phyloP scores from a whole-genome alignment of 2,113 vertebrate species.

The Gambusia affinis region DNA sequence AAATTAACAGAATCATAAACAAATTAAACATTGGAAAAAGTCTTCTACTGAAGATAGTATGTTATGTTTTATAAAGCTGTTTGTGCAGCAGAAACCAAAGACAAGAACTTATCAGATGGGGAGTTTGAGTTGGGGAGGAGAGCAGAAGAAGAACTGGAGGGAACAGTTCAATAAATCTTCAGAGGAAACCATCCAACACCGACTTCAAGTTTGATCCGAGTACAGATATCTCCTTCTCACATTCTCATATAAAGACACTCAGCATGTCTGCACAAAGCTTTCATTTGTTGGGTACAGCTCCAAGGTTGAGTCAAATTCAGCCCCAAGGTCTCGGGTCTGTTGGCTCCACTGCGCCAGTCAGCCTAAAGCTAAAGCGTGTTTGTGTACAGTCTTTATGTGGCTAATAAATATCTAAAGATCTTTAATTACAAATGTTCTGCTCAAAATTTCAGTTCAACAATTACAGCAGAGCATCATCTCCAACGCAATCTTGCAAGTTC shows the following conservation, averaged over 20 bases:
- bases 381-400: neutral
- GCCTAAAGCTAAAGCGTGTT: neutral
- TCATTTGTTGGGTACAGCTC: neutral
- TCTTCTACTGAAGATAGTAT: neutral
- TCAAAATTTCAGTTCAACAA: neutral
- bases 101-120: neutral
- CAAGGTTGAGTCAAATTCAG: neutral
- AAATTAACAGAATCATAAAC: neutral
- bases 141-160: conserved; percentile 7
- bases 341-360: neutral
- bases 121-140: neutral
- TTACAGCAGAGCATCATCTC: neutral
- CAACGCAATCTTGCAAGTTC: neutral
- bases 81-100: conserved; percentile 1
- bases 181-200: conserved; percentile 9
- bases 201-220: conserved; percentile 12
- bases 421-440: neutral
- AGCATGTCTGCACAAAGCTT: no score
- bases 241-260: conserved; percentile 11
- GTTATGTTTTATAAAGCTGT: neutral
- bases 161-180: conserved; percentile 3
- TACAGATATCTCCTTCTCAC: neutral
- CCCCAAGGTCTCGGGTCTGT: neutral
- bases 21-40: neutral
- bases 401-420: neutral